phyloP scores from a whole-genome alignment of 92 coral and sea anemone species.

The Bergia puertoricense region DNA sequence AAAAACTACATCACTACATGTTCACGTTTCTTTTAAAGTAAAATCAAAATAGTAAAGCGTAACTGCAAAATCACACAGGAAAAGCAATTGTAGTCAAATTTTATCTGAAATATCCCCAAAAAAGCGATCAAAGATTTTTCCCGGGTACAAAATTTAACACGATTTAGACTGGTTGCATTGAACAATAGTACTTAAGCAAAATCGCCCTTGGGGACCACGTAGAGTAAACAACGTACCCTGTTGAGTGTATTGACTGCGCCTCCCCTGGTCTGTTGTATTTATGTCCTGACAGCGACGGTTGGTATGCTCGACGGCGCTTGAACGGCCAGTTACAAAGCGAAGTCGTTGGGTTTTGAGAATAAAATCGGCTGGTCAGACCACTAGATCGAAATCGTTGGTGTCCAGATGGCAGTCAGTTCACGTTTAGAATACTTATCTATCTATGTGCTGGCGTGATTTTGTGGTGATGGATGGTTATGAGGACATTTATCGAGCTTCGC shows the following conservation, averaged over 20 bases:
- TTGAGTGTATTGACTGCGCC: background rate
- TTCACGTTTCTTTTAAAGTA: background rate
- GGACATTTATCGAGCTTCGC: no score
- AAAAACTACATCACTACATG: background rate
- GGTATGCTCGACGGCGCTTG: no score
- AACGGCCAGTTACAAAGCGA: no score
- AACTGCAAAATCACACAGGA: background rate
- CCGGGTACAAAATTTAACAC: background rate
- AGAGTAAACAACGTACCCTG: background rate
- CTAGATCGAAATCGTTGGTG: no score
- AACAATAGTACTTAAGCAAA: constrained; percentile 15
- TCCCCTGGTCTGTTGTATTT: background rate
- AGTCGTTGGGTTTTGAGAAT: no score
- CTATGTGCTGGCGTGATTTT: no score
- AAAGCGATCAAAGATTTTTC: background rate
- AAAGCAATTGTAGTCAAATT: no score
- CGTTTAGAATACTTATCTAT: no score
- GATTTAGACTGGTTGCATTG: background rate
- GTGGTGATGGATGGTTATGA: no score
- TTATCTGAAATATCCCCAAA: background rate
- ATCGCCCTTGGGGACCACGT: background rate
- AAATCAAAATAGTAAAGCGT: background rate
- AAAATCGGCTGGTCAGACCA: no score
- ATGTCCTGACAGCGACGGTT: no score
- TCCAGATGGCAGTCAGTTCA: no score